Evolutionary conservation across 2,797 vertebrate genomes (phyloP).

Genomic region (Gadopsis marmoratus): DNA sequence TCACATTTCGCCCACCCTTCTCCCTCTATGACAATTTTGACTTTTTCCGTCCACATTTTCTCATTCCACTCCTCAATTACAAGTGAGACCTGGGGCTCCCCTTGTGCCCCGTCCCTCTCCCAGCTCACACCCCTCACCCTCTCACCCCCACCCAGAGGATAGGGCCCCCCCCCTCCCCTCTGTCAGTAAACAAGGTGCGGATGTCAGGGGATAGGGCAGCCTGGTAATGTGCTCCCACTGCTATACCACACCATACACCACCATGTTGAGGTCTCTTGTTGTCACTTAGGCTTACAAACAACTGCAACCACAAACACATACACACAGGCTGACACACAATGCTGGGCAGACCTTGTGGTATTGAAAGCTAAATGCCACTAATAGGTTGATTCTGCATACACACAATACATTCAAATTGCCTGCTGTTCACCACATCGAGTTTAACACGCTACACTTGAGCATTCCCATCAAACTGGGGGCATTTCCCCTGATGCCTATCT

Average conservation of each 20-base stretch:
- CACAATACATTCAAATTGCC: conserved; percentile 67
- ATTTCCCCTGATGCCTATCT: conserved; percentile 72
- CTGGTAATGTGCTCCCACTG: conserved; percentile 37
- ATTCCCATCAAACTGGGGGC: conserved; percentile 61
- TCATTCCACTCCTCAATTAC: conserved; percentile 72
- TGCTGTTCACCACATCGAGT: conserved; percentile 45
- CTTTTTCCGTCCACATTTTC: conserved; percentile 61
- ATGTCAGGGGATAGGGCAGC: conserved; percentile 49
- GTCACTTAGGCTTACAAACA: conserved; percentile 44
- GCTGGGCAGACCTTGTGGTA: conserved; percentile 13
- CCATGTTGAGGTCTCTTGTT: conserved; percentile 28
- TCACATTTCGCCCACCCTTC: conserved; percentile 42
- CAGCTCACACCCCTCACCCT: background rate
- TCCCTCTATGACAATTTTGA: conserved; percentile 48
- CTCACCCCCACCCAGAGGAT: conserved; percentile 29
- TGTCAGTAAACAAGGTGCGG: conserved; percentile 64
- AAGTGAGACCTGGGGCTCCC: conserved; percentile 53
- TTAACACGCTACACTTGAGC: conserved; percentile 56
- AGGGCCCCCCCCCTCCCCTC: conserved; percentile 39
- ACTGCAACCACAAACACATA: conserved; percentile 11
- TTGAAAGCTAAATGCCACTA: conserved; percentile 62
- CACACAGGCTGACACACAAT: conserved; percentile 23
- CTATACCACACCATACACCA: conserved; percentile 38
- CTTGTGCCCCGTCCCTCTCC: background rate
- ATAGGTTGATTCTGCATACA: conserved; percentile 63